Percentiles rank a stretch among this genome's conserved stretches.
phyloP scores from a whole-genome alignment of 2,113 vertebrate genomes.

The Labeo rohita region DNA sequence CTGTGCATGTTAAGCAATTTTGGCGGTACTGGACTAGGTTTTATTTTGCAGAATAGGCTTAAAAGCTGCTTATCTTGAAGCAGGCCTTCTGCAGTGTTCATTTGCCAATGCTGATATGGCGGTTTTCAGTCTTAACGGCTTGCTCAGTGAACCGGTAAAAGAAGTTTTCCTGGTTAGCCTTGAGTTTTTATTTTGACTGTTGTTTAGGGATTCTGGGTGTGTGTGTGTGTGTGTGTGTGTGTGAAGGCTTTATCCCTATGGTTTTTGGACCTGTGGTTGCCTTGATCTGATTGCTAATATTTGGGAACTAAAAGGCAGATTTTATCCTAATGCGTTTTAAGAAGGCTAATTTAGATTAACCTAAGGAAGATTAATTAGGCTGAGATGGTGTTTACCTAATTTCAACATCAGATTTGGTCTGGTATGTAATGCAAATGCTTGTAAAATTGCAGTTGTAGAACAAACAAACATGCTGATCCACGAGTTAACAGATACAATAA shows the following conservation, averaged over 20 bases:
- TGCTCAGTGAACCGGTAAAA: constrained; percentile 19
- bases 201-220: neutral
- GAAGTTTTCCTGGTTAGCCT: constrained; percentile 9
- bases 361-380: neutral
- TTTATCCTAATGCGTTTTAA: neutral
- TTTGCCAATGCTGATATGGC: constrained; percentile 60
- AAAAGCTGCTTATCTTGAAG: constrained; percentile 72
- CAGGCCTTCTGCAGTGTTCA: constrained; percentile 57
- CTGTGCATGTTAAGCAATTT: constrained; percentile 72
- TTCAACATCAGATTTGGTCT: neutral
- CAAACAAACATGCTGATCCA: neutral
- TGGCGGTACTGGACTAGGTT: constrained; percentile 57
- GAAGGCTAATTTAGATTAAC: neutral
- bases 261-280: neutral
- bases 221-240: neutral
- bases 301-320: neutral
- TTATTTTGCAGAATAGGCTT: constrained; percentile 67
- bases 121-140: constrained; percentile 18
- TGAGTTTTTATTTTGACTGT: constrained; percentile 27
- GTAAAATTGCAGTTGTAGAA: neutral
- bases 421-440: neutral
- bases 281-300: neutral
- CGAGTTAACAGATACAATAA: neutral
- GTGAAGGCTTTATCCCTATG: too few species aligned
- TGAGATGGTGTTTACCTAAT: neutral